These are phyloP conservation scores for Equus quagga DNA, from an alignment of 2,113 vertebrate genomes.

Conservation along the genomic window DNA sequence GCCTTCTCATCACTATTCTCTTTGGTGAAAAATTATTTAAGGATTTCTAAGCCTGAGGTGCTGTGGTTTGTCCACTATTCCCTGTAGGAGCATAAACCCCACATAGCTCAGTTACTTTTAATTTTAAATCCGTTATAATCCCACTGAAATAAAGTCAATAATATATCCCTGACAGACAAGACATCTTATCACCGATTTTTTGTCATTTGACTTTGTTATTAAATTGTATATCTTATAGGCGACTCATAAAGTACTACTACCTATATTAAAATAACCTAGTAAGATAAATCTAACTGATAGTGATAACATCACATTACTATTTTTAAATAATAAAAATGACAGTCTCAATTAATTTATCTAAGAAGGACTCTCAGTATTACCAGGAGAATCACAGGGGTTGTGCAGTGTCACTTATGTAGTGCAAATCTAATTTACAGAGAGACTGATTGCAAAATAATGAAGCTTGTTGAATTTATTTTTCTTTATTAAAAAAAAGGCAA, in stretches of 20 bases:
- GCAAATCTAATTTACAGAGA: not conserved
- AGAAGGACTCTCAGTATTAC: not conserved
- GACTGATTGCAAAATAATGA: not conserved
- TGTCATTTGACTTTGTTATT: not conserved
- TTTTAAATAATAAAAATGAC: conserved; percentile 33
- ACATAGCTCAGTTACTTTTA: not conserved
- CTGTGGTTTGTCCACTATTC: conserved; percentile 19
- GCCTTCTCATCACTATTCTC: not conserved
- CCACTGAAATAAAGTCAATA: conserved; percentile 15
- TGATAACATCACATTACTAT: not conserved
- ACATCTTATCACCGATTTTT: not conserved
- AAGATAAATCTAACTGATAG: not conserved
- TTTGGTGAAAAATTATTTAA: conserved; percentile 38
- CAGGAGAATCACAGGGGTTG: not conserved
- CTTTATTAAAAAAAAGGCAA: not conserved
- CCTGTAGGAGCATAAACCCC: not conserved
- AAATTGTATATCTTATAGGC: conserved; percentile 31
- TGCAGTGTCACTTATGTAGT: not conserved
- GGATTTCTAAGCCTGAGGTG: not conserved
- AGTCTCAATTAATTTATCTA: not conserved
- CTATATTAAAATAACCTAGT: conserved; percentile 28
- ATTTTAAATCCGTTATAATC: not conserved
- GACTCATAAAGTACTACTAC: not conserved
- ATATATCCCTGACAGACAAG: not conserved
- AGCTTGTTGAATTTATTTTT: not conserved